Evolutionary conservation across 2,888 invertebrate species (phyloP).

Genomic region (Yponomeuta sedellus): DNA sequence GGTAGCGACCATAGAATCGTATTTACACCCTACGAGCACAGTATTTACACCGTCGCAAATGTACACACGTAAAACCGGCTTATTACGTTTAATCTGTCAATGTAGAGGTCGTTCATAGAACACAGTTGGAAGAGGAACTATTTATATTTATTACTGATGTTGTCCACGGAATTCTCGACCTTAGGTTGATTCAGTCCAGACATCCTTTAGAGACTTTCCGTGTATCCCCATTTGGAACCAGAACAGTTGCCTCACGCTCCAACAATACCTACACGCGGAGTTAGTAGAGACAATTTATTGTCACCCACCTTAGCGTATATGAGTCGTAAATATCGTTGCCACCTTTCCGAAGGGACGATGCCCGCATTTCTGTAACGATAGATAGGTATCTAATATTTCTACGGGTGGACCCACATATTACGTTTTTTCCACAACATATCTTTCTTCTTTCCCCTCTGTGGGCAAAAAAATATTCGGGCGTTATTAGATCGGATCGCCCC

Average conservation of each 20-base stretch:
- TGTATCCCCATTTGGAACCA: background rate
- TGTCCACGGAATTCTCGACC: too few relatives aligned
- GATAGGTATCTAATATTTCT: slow-evolving; percentile 8
- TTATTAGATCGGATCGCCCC: slow-evolving; percentile 12
- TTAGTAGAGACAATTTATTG: slow-evolving; percentile 17
- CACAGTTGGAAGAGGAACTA: too few relatives aligned
- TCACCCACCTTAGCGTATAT: slow-evolving; percentile 5
- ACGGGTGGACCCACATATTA: slow-evolving; percentile 13
- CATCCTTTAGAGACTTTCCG: background rate
- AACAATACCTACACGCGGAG: background rate
- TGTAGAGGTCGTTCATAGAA: too few relatives aligned
- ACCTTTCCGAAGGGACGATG: slow-evolving; percentile 4
- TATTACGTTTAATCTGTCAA: too few relatives aligned
- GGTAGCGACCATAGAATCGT: too few relatives aligned
- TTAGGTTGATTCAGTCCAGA: too few relatives aligned
- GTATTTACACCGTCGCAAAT: too few relatives aligned
- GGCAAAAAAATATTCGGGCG: slow-evolving; percentile 10
- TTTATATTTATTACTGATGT: too few relatives aligned
- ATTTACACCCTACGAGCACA: too few relatives aligned
- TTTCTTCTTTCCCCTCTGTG: background rate
- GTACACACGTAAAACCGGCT: too few relatives aligned
- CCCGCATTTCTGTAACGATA: slow-evolving; percentile 14
- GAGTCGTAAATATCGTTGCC: slow-evolving; percentile 10
- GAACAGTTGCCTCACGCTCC: background rate
- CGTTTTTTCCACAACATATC: slow-evolving; percentile 4